These are phyloP conservation scores for Spodoptera exigua DNA, from an alignment of 2,888 invertebrate species.

Conservation along the genomic window DNA sequence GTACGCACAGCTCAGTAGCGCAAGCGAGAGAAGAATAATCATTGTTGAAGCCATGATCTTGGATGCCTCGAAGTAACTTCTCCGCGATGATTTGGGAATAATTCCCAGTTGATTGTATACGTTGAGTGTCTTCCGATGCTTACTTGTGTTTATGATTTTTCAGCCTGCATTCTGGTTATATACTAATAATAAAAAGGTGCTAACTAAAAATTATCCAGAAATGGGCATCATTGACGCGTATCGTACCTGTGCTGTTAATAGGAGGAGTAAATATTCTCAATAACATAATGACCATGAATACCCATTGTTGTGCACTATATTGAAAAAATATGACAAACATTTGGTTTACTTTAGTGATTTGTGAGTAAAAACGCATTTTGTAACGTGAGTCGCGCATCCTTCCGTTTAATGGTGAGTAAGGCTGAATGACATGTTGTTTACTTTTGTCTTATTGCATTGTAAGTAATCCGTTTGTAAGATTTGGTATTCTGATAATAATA, in stretches of 20 bases:
- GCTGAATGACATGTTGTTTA: conserved; percentile 21
- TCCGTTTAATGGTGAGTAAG: conserved; percentile 63
- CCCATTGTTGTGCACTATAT: conserved; percentile 74
- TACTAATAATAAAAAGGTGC: conserved; percentile 75
- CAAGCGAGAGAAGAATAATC: conserved; percentile 74
- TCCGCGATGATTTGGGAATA: conserved; percentile 65
- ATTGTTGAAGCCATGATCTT: conserved; percentile 76
- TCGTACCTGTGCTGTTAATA: conserved; percentile 71
- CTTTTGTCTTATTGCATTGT: conserved; percentile 13
- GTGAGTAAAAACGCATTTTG: conserved; percentile 45
- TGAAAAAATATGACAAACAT: conserved; percentile 68
- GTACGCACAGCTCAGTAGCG: conserved; percentile 64
- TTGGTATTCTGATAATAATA: not conserved
- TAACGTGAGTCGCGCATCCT: conserved; percentile 56
- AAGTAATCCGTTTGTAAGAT: not conserved
- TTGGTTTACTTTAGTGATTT: conserved; percentile 62
- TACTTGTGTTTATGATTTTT: conserved; percentile 42
- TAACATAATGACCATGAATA: conserved; percentile 84
- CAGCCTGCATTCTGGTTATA: conserved; percentile 72
- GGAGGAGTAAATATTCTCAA: conserved; percentile 78
- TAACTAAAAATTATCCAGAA: conserved; percentile 78
- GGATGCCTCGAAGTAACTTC: conserved; percentile 72
- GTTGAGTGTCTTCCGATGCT: conserved; percentile 54
- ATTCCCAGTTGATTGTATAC: conserved; percentile 65
- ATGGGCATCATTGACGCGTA: conserved; percentile 80